phyloP scores from a whole-genome alignment of 2,888 invertebrate species.

The Lithophane leautieri region DNA sequence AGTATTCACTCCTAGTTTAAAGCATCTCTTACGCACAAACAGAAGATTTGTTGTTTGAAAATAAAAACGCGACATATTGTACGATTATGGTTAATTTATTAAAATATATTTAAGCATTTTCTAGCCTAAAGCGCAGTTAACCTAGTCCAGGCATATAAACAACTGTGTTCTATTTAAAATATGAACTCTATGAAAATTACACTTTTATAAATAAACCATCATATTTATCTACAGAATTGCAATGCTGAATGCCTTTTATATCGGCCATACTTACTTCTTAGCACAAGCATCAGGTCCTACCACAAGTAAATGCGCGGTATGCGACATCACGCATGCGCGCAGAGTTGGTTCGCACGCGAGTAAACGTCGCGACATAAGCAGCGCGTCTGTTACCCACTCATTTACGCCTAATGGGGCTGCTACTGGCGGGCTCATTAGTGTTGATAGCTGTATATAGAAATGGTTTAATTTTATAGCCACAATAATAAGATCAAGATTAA shows the following conservation, averaged over 20 bases:
- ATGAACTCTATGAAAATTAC: neutral
- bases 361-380: constrained; percentile 77
- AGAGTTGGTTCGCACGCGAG: constrained; percentile 72
- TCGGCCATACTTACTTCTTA: constrained; percentile 76
- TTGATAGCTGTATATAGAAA: constrained; percentile 26
- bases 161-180: neutral
- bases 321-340: constrained; percentile 73
- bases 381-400: constrained; percentile 51
- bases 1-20: neutral
- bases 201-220: neutral
- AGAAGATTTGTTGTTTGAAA: neutral
- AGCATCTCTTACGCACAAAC: neutral
- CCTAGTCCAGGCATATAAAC: neutral
- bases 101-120: neutral
- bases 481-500: neutral
- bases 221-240: neutral
- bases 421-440: constrained; percentile 36
- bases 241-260: neutral
- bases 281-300: constrained; percentile 81
- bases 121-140: neutral
- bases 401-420: constrained; percentile 16
- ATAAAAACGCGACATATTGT: neutral
- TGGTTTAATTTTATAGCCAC: neutral
- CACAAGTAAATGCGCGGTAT: constrained; percentile 74
- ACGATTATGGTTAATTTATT: neutral